These are phyloP conservation scores for Himantopus leucocephalus DNA, from an alignment of 2,113 vertebrate genomes.

Conservation along the genomic window DNA sequence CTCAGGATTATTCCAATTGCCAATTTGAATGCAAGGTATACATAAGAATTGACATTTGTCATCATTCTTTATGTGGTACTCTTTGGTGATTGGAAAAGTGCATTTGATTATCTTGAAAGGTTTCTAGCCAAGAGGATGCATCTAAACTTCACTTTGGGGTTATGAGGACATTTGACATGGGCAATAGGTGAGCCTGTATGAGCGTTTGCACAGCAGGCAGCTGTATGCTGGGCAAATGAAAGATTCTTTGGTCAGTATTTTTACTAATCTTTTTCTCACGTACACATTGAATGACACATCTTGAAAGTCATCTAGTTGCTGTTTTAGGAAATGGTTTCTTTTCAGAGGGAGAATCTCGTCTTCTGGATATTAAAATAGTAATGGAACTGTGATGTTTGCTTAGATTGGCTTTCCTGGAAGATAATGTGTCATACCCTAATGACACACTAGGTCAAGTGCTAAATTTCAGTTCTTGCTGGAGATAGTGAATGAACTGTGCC, in stretches of 20 bases:
- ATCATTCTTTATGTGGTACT: neutral
- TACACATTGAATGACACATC: neutral
- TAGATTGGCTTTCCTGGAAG: neutral
- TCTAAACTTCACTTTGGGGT: neutral
- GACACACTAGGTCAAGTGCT: neutral
- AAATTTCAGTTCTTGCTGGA: neutral
- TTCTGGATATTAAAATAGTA: neutral
- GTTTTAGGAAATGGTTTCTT: neutral
- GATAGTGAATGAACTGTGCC: neutral
- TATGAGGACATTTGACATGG: neutral
- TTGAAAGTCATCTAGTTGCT: neutral
- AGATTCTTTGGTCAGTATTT: neutral
- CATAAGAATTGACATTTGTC: neutral
- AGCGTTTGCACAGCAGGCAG: neutral
- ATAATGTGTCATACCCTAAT: neutral
- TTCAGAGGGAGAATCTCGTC: neutral
- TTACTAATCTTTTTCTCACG: neutral
- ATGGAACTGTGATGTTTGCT: neutral
- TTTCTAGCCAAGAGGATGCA: neutral
- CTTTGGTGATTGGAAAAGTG: neutral
- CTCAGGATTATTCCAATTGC: neutral
- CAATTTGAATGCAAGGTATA: neutral
- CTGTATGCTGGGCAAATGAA: neutral
- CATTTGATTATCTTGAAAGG: neutral
- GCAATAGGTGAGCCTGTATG: neutral